These are phyloP conservation scores for Eubucco bourcierii DNA, from an alignment of 2,113 vertebrate species.

Conservation along the genomic window DNA sequence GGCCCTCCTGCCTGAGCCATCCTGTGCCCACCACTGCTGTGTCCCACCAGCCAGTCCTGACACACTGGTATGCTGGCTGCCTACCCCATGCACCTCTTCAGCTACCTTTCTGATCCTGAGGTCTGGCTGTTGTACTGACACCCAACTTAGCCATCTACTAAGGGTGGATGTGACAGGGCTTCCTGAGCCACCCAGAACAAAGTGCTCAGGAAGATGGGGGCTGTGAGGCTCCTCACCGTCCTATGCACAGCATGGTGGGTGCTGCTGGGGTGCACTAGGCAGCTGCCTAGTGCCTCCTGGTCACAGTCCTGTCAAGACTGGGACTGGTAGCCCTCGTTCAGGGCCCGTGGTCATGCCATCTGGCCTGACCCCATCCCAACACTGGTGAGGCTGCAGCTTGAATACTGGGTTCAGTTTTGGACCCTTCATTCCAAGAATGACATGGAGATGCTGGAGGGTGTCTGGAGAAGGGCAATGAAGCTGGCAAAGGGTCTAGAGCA, in stretches of 20 bases:
- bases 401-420: not conserved
- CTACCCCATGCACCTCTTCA: accelerated
- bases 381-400: not conserved
- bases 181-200: accelerated
- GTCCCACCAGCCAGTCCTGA: too few relatives aligned
- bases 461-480: not conserved
- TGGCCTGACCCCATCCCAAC: not conserved
- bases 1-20: not conserved
- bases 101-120: too few relatives aligned
- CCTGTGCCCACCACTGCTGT: not conserved
- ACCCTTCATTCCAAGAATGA: not conserved
- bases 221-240: not conserved
- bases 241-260: accelerated
- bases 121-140: accelerated
- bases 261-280: accelerated
- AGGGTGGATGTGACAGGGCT: not conserved
- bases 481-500: not conserved
- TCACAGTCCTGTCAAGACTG: not conserved
- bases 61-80: accelerated
- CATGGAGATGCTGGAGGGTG: not conserved
- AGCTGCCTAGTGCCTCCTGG: not conserved
- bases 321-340: not conserved
- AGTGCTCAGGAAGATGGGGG: accelerated
- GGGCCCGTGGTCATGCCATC: not conserved
- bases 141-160: accelerated